Percentiles rank a stretch among this genome's conserved stretches.
phyloP scores from a whole-genome alignment of 1,140 invertebrate genomes.

The Caerostris extrusa region DNA sequence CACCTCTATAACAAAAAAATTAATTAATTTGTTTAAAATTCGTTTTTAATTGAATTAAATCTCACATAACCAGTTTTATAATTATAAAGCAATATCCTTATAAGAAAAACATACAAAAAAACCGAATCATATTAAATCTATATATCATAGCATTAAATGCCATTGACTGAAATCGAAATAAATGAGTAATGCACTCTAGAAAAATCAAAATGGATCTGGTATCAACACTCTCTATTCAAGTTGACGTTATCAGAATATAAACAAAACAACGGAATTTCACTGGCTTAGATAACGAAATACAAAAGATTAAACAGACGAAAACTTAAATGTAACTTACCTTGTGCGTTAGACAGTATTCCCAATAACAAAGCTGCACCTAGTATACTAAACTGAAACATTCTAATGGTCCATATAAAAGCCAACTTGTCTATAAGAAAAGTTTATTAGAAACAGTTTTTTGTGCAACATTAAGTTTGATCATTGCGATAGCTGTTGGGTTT shows the following conservation, averaged over 20 bases:
- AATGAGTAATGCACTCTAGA: too few relatives aligned
- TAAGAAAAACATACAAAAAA: not conserved
- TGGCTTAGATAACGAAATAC: not conserved
- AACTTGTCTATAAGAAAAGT: not conserved
- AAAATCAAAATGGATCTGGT: not conserved
- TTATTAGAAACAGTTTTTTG: not conserved
- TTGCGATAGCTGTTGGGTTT: not conserved
- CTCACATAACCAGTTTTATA: too few relatives aligned
- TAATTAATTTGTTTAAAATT: too few relatives aligned
- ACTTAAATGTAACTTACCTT: not conserved
- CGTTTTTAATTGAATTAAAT: too few relatives aligned
- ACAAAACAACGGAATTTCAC: not conserved
- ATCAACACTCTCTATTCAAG: not conserved
- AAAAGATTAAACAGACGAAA: not conserved
- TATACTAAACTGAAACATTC: not conserved
- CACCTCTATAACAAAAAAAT: too few relatives aligned
- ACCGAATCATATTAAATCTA: not conserved
- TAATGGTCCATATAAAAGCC: not conserved
- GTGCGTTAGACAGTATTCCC: not conserved
- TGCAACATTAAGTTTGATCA: not conserved
- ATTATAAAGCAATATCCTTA: too few relatives aligned
- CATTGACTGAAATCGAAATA: not conserved
- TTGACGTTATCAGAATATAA: conserved; percentile 12
- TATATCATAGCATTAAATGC: not conserved
- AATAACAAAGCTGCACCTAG: not conserved